These are phyloP conservation scores for Embiotoca jacksoni DNA, from an alignment of 2,113 vertebrate genomes.

Conservation along the genomic window DNA sequence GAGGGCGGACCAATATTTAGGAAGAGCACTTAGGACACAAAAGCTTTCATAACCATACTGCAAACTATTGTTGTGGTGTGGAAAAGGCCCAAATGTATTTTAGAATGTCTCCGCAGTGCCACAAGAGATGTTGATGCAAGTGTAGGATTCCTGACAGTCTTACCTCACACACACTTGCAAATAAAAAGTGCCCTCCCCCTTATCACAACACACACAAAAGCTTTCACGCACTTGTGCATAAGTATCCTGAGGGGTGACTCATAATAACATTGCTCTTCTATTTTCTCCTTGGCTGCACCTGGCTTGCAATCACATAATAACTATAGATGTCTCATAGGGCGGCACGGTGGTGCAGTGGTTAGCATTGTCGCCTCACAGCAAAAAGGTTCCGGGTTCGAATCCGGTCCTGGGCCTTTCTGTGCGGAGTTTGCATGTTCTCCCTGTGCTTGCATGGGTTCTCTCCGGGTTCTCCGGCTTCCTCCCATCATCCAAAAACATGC, in stretches of 20 bases:
- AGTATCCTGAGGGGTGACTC: conserved; percentile 42
- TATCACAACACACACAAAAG: conserved; percentile 34
- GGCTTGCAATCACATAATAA: conserved; percentile 62
- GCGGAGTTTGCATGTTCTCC: too few species aligned
- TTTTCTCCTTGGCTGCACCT: conserved; percentile 69
- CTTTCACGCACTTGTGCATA: conserved; percentile 37
- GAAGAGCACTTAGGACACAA: conserved; percentile 32
- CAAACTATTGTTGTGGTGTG: conserved; percentile 27
- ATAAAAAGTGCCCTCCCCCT: not conserved
- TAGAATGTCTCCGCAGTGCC: conserved; percentile 31
- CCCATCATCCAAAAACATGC: too few species aligned
- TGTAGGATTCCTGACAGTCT: conserved; percentile 30
- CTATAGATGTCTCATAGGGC: conserved; percentile 69
- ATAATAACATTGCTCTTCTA: conserved; percentile 62
- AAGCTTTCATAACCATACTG: conserved; percentile 26
- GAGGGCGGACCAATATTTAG: not conserved
- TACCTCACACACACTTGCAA: conserved; percentile 12
- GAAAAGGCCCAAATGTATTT: conserved; percentile 42
- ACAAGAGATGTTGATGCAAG: conserved; percentile 36
- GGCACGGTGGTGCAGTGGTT: too few species aligned
- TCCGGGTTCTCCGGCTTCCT: too few species aligned
- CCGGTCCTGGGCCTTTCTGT: too few species aligned
- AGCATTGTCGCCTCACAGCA: too few species aligned
- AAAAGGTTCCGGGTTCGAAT: too few species aligned
- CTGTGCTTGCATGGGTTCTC: too few species aligned